These are phyloP conservation scores for human (Homo sapiens) DNA, from an alignment of 2,113 vertebrate species.

Conservation along the genomic window GRCh38 chr2:68554001-68554500, in stretches of 20 bases:
- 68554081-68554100: neutral
- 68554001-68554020: neutral
- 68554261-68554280: neutral
- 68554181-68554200: neutral
- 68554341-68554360: conserved; percentile 52
- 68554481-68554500: no score
- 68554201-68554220: neutral
- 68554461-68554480: no score
- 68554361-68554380: neutral
- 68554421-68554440: conserved; percentile 15
- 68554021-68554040: neutral
- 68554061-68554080: neutral
- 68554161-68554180: neutral
- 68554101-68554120: neutral
- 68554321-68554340: neutral
- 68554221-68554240: neutral
- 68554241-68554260: neutral
- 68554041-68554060: neutral
- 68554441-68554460: neutral
- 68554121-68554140: neutral
- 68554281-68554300: conserved; percentile 19
- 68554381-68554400: conserved; percentile 47
- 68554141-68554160: conserved; percentile 8
- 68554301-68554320: conserved; percentile 34
- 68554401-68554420: conserved; percentile 36